These are phyloP conservation scores for Clupea harengus DNA, from an alignment of 2,113 vertebrate species.

Conservation along the genomic window DNA sequence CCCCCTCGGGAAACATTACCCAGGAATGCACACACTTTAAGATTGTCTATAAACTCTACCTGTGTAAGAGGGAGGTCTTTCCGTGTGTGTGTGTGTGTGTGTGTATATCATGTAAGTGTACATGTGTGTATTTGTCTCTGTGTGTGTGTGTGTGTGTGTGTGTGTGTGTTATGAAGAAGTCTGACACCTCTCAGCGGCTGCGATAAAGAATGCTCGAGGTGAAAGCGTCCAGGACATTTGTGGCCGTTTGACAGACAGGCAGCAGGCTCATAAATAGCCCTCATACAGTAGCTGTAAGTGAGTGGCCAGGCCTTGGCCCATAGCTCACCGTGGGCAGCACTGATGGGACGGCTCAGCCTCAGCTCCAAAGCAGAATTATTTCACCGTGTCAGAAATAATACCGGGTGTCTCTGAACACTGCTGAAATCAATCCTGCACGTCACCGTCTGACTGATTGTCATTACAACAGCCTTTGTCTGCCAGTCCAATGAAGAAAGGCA, in stretches of 20 bases:
- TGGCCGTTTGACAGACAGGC: background rate
- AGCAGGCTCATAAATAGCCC: background rate
- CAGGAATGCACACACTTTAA: too few relatives aligned
- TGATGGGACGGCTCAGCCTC: background rate
- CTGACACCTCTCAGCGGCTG: background rate
- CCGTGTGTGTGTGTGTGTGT: too few relatives aligned
- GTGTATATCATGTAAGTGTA: too few relatives aligned
- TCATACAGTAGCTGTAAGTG: background rate
- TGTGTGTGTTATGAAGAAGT: background rate
- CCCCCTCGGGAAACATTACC: too few relatives aligned
- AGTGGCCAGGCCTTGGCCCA: background rate
- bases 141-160: background rate
- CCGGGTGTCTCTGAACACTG: background rate
- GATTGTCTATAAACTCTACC: too few relatives aligned
- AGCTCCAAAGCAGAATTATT: background rate
- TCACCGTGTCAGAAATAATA: background rate
- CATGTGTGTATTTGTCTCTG: too few relatives aligned
- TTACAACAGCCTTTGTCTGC: background rate
- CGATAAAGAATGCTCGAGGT: background rate
- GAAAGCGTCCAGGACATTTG: background rate
- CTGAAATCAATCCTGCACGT: background rate
- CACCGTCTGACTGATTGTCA: background rate
- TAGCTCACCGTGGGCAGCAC: background rate
- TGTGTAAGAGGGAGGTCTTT: too few relatives aligned
- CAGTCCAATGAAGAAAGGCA: background rate